phyloP scores from a whole-genome alignment of 2,113 vertebrate species.

The Motacilla tschutschensis region DNA sequence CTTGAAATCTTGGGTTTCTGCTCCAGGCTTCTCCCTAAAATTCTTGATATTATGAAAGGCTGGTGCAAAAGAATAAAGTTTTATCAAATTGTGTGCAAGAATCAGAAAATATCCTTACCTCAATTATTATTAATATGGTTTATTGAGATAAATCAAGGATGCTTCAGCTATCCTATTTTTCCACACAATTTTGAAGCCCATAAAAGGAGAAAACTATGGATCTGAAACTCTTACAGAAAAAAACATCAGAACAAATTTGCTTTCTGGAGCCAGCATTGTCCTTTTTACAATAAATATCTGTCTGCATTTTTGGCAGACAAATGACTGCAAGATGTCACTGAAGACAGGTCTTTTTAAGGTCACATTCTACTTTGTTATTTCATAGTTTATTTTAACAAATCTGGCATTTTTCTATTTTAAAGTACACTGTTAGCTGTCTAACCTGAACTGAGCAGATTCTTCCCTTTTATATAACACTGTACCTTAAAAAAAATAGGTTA shows the following conservation, averaged over 20 bases:
- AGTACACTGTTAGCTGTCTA: not conserved
- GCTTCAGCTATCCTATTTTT: not conserved
- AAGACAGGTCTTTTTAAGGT: not conserved
- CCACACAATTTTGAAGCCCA: not conserved
- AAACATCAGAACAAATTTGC: not conserved
- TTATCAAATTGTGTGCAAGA: not conserved
- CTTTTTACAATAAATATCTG: not conserved
- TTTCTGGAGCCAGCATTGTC: not conserved
- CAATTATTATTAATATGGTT: not conserved
- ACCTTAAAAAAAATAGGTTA: not conserved
- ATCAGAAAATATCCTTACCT: not conserved
- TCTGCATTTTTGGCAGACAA: not conserved
- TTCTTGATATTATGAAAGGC: not conserved
- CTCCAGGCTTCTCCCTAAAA: not conserved
- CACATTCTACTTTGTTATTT: not conserved
- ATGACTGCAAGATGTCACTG: not conserved
- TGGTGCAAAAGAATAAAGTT: not conserved
- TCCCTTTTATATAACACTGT: not conserved
- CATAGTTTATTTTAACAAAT: not conserved
- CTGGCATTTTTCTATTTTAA: not conserved
- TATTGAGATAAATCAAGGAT: not conserved
- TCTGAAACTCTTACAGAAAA: not conserved
- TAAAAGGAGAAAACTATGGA: not conserved
- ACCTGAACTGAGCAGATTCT: not conserved
- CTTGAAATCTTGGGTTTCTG: not conserved